Evolutionary conservation across 2,888 invertebrate genomes (phyloP), one percentile per base, ranked within the genome.

Genomic region (Vanessa cardui): DNA sequence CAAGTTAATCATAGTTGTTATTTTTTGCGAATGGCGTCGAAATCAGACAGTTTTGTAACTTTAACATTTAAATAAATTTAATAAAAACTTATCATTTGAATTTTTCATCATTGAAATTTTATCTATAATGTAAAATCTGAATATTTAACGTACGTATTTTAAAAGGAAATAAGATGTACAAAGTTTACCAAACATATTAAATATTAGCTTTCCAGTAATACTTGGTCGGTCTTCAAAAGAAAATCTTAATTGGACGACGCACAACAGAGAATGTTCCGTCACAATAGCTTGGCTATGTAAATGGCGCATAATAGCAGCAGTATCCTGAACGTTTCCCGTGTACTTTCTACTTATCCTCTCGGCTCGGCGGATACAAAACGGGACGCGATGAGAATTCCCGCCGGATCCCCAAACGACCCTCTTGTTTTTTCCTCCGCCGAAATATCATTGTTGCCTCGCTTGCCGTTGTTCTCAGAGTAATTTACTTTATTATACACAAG

Each of bases 391-490:
- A 83, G 84, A 82, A 89, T 86, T 89, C 89, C 89, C 90, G 80
- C 78, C 83, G 89, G 90, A 82, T 82, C 81, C 80, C 80, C 82
- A 78, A 86, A 86, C 86, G 85, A 85, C 87, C 88, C 85, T 86
- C 85, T 86, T 86, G 83, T 86, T 90, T 90, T 90, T 89, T 88
- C 81, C 83, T 83, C 78, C 81, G 81, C 86, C 83, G 82, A 87
- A 90, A 88, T 88, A 89, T 88, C 85, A 88, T 89, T 88, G 87
- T 85, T 83, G 83, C 82, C 76, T 71, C 79, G 78, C 77, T 83
- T 77, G 77, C 78, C 79, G 83, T 85, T 86, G 84, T 86, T 86
- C 83, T 84, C 83, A 62, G 76, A 76, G 86, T 89, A 88, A 89
- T 89, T 88, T 85, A 85, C 83, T 88, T 89, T 88, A 88, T 88